Base-by-base conservation (phyloP, 30 jellyfish, hydroid and myxozoan species). In the Turritopsis dohrnii region DNA sequence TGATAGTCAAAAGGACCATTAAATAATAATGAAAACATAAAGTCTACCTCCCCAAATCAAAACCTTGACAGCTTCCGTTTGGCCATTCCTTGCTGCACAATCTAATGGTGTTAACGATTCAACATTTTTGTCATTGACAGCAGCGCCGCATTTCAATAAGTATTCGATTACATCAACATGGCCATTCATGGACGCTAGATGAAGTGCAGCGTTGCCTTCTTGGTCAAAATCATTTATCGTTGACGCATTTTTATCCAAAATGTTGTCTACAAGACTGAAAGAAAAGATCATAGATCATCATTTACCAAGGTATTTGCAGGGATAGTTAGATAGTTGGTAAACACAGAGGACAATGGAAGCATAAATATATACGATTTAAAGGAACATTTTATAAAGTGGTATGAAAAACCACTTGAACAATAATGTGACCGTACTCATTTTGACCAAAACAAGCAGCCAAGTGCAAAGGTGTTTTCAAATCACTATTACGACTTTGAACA, bases 191-290 rank as follows among this genome's bases (percentile, higher is more conserved):
- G 98, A 96, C 65, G 98, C 96, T 30, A 92, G 71, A 72, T 92
- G 98, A 29, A 92, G 81, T 1, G 98, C 94, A 18, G 98, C 88
- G 71, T 92, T 92, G 9, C 98, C 98, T 74, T 88, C 83, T 29
- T 83, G 85, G 88, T 92, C 98, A 66, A 84, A 81, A 81, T 92
- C 98, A 28, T 92, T 92, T 28, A 92, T 84, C 26, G 96, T 83
- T 28, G 98, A 92, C 5, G 96, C 89, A 80, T 92, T 89, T 41
- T 60, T 92, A 28, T 92, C 83, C 83, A 92, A 54, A 7, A 92
- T 71, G 23, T 86, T 90, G 23, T 88, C 94, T 5, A 88, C 98
- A 31, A 92, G 96, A 66, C 98, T 91, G 41, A 65, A 69, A 23
- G 41, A 54, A 18, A 16, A 41, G 5, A 41, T 13, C 60, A n/a